A percentile compares a stretch with the other conserved stretches of the same genome.
Evolutionary conservation across 2,113 vertebrate genomes (phyloP).

Genomic region (Ciconia boyciana): DNA sequence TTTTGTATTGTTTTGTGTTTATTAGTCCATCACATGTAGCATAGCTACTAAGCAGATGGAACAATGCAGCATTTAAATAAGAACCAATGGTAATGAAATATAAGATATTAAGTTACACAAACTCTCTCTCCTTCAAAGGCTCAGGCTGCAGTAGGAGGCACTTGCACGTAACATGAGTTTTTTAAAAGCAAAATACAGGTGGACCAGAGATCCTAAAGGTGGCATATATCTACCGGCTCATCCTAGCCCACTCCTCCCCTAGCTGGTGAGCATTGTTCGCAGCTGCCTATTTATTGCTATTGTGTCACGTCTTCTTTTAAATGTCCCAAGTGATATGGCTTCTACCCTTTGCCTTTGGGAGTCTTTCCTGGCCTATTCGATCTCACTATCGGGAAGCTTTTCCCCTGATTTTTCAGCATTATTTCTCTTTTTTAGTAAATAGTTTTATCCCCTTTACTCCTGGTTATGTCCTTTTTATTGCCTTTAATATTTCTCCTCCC

Average conservation of each 20-base stretch:
- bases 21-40: constrained; percentile 57
- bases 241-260: neutral
- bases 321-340: neutral
- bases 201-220: neutral
- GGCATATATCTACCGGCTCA: neutral
- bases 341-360: neutral
- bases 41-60: constrained; percentile 60
- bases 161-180: constrained; percentile 27
- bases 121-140: neutral
- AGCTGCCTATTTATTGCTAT: neutral
- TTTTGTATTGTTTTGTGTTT: constrained; percentile 72
- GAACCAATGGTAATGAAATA: constrained; percentile 51
- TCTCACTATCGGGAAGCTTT: neutral
- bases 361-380: neutral
- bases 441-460: neutral
- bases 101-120: constrained; percentile 46
- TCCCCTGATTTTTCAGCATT: neutral
- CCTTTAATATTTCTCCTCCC: neutral
- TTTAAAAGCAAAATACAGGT: constrained; percentile 10
- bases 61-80: constrained; percentile 55
- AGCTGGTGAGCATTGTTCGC: neutral
- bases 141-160: neutral
- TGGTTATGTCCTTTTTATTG: neutral
- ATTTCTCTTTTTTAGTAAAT: neutral
- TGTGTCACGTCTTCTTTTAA: neutral